phyloP scores from a whole-genome alignment of 2,113 vertebrate species.

The Bubo bubo region DNA sequence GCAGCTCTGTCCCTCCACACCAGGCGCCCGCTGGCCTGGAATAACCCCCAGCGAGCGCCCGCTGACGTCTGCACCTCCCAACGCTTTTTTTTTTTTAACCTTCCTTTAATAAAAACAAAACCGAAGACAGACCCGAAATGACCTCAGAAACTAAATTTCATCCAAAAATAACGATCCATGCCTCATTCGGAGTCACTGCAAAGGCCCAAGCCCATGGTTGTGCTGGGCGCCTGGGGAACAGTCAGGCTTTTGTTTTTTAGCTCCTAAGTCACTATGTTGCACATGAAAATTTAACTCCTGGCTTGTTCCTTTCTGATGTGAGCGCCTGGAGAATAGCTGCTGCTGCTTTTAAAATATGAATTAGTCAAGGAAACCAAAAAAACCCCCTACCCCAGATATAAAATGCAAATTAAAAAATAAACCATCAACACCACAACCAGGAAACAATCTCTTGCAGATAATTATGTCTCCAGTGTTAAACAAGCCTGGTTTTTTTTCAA shows the following conservation, averaged over 20 bases:
- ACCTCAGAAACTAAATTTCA: neutral
- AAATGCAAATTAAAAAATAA: constrained; percentile 7
- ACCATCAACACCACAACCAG: neutral
- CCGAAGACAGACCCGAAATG: neutral
- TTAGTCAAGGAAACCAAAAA: neutral
- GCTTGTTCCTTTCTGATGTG: neutral
- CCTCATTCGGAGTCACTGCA: neutral
- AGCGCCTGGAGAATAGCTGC: neutral
- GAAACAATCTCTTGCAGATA: neutral
- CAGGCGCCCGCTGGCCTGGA: neutral
- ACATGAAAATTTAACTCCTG: constrained; percentile 34
- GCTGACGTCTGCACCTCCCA: neutral
- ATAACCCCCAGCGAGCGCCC: neutral
- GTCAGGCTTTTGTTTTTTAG: neutral
- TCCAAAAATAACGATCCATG: neutral
- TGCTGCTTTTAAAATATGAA: neutral
- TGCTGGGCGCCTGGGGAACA: neutral
- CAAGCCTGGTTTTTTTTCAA: neutral
- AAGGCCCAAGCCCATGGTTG: neutral
- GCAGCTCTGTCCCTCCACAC: neutral
- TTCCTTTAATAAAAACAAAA: neutral
- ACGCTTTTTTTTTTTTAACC: neutral
- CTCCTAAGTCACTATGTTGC: neutral
- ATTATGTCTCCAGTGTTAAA: constrained; percentile 17
- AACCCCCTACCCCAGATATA: neutral